Evolutionary conservation across 2,113 vertebrate genomes (phyloP), one percentile per base, ranked within the genome.

Genomic region (Poeciliopsis turrubarensis): DNA sequence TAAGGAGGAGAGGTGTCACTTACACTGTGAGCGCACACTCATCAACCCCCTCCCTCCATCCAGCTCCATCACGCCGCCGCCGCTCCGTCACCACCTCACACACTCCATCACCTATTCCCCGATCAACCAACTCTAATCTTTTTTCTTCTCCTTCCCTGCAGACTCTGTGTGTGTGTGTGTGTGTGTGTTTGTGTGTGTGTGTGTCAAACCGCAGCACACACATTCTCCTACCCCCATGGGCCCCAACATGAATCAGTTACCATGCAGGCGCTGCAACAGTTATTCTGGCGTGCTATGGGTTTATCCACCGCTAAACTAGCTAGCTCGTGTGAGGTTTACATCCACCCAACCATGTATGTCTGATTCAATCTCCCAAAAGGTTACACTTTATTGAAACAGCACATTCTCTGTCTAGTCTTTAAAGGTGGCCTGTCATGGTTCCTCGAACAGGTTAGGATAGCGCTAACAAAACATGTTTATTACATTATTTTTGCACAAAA

Each of bases 1-100:
- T 93, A 92, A 92, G 89, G 85, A 93, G 89, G 89, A 94, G 92
- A 93, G 90, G 87, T 93, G 92, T 94, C 94, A 92, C 92, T 93
- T 92, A 91, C 79, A 90, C 88, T 92, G 89, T 80, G 89, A 92
- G 77, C 88, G 88, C 90, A 93, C 93, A 95, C 93, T 94, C 91
- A 94, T 94, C 94, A 93, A 88, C 79, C 67, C 81, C 81, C 79
- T 77, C 74, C 84, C 73, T 73, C 77, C 71, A 72, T 70, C 75
- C 66, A 41, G 70, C 89, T 90, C 86, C 89, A 85, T 89, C 89
- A 89, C 80, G 78, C 76, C 34, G 4, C 60, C 61, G 63, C 60
- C 74, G 51, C 80, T 62, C 75, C 72, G 30, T 26, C 37, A n/a
- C 80, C 31, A 30, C 61, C 75, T 79, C 76, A 76, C 61, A 75